Evolutionary conservation across 2,797 vertebrate genomes (phyloP).

Genomic region (Anguilla marmorata): DNA sequence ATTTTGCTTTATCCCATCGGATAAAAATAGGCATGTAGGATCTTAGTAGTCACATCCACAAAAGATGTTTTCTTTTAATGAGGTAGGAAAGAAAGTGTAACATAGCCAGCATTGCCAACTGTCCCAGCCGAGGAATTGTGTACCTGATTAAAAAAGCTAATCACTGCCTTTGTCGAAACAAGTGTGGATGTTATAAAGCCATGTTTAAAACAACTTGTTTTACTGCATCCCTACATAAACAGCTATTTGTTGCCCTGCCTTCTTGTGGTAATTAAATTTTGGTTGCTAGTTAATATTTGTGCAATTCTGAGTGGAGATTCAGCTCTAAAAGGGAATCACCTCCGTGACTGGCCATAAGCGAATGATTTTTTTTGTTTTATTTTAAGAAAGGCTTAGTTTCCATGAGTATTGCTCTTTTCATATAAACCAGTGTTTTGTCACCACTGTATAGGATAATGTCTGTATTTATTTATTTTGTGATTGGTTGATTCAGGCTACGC

Average conservation of each 20-base stretch:
- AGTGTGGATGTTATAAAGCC: not conserved
- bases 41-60: not conserved
- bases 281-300: not conserved
- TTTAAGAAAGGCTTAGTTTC: not conserved
- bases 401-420: too few species aligned
- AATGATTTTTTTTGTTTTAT: not conserved
- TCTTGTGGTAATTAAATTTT: not conserved
- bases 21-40: not conserved
- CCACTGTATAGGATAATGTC: not conserved
- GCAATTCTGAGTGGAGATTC: not conserved
- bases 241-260: not conserved
- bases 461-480: not conserved
- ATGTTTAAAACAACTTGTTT: not conserved
- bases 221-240: not conserved
- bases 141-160: not conserved
- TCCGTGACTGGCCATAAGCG: not conserved
- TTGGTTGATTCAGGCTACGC: not conserved
- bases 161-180: constrained; percentile 4
- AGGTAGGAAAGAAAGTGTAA: not conserved
- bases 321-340: not conserved
- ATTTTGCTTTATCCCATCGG: not conserved
- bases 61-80: not conserved
- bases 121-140: not conserved
- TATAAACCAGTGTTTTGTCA: not conserved
- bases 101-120: not conserved